Percentiles rank a stretch among this genome's conserved stretches.
Evolutionary conservation across 2,888 invertebrate genomes (phyloP).

Genomic region (Abrostola tripartita): DNA sequence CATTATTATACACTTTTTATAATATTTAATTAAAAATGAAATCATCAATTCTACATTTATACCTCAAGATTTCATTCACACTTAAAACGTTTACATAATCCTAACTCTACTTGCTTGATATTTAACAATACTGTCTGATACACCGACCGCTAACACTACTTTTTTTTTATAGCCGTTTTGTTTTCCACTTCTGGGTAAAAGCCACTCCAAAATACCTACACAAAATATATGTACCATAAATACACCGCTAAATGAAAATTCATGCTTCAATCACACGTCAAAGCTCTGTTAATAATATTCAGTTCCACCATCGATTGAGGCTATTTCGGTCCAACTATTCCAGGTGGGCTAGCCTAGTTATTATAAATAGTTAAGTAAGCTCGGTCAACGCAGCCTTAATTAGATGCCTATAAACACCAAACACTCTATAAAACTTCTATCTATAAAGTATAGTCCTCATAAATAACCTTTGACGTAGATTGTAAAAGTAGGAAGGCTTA

Average conservation of each 20-base stretch:
- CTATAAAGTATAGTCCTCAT: conserved; percentile 7
- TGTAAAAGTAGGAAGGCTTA: neutral
- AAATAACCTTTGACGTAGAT: neutral
- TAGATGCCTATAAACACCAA: conserved; percentile 17
- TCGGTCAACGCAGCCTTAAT: conserved; percentile 20
- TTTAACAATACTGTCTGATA: too few species aligned
- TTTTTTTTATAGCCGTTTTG: too few species aligned
- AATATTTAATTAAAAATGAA: too few species aligned
- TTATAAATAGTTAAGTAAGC: conserved; percentile 27
- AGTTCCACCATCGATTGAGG: conserved; percentile 16
- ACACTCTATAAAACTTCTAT: conserved; percentile 7
- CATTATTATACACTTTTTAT: too few species aligned
- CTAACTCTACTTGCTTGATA: too few species aligned
- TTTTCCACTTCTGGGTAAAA: too few species aligned
- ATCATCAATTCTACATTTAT: too few species aligned
- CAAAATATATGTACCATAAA: too few species aligned
- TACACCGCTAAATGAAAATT: neutral
- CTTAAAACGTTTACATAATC: too few species aligned
- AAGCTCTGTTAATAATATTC: conserved; percentile 33
- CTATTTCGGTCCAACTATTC: conserved; percentile 22
- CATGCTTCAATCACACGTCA: neutral
- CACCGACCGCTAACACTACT: too few species aligned
- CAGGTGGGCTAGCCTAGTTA: conserved; percentile 15
- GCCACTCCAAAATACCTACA: too few species aligned
- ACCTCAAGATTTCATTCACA: too few species aligned